phyloP scores from a whole-genome alignment of 2,797 vertebrate genomes.

The Acestrorhynchus altus region DNA sequence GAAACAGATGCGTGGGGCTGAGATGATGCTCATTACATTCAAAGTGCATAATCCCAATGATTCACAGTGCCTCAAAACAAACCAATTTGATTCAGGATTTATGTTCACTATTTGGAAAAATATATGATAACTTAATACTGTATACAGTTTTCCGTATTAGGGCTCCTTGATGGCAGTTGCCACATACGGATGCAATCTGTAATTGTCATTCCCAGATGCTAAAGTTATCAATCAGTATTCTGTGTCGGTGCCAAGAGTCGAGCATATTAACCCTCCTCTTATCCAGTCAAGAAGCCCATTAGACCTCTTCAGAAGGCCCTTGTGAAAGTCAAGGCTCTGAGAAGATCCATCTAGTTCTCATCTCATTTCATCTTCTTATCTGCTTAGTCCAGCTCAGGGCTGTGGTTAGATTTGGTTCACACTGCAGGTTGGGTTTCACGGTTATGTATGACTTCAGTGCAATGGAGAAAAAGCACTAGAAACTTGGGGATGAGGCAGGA shows the following conservation, averaged over 20 bases:
- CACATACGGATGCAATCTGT: background rate
- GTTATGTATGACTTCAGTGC: too few species aligned
- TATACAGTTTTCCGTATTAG: background rate
- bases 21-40: conserved; percentile 17
- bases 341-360: too few species aligned
- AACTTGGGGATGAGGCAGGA: too few species aligned
- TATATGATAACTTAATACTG: background rate
- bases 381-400: background rate
- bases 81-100: background rate
- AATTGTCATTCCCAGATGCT: conserved; percentile 17
- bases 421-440: too few species aligned
- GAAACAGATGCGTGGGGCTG: background rate
- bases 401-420: too few species aligned
- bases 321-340: background rate
- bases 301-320: conserved; percentile 31
- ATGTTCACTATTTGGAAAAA: too few species aligned
- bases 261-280: conserved; percentile 17
- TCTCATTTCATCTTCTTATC: background rate
- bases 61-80: background rate
- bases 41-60: conserved; percentile 17
- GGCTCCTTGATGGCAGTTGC: background rate
- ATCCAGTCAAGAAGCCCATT: conserved; percentile 45
- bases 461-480: too few species aligned
- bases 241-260: conserved; percentile 17
- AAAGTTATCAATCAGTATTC: conserved; percentile 33